A percentile compares a stretch with the other conserved stretches of the same genome.
These are phyloP conservation scores for Acrocephalus scirpaceus DNA, from an alignment of 2,797 vertebrate genomes.

Conservation along the genomic window DNA sequence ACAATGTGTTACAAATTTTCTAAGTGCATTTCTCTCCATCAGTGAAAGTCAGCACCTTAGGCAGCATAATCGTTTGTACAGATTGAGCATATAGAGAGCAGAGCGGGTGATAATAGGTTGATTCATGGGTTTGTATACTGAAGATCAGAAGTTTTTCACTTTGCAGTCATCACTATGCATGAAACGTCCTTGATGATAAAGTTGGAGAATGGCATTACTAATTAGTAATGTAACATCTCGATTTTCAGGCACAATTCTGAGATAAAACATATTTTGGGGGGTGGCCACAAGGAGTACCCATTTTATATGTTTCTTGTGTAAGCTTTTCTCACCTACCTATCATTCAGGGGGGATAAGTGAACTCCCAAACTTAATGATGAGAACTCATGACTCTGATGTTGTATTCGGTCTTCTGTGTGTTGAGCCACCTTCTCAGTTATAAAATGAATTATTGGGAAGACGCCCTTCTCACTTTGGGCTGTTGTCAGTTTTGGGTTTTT, in stretches of 20 bases:
- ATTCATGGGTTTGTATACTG: background rate
- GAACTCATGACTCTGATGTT: background rate
- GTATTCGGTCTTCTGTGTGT: background rate
- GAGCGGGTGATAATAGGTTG: background rate
- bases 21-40: background rate
- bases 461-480: background rate
- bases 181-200: background rate
- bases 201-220: accelerated
- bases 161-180: background rate
- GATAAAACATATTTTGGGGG: accelerated
- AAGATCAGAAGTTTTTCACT: background rate
- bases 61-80: background rate
- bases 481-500: background rate
- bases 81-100: background rate
- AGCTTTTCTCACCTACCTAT: background rate
- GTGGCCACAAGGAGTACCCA: background rate
- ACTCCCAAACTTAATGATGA: background rate
- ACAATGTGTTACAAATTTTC: background rate
- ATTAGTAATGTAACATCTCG: background rate
- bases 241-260: background rate
- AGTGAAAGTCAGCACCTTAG: background rate
- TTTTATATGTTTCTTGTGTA: background rate
- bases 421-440: background rate
- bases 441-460: background rate
- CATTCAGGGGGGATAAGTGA: background rate